A percentile compares a stretch with the other conserved stretches of the same genome.
These are phyloP conservation scores for Misgurnus anguillicaudatus DNA, from an alignment of 2,113 vertebrate genomes.

Conservation along the genomic window DNA sequence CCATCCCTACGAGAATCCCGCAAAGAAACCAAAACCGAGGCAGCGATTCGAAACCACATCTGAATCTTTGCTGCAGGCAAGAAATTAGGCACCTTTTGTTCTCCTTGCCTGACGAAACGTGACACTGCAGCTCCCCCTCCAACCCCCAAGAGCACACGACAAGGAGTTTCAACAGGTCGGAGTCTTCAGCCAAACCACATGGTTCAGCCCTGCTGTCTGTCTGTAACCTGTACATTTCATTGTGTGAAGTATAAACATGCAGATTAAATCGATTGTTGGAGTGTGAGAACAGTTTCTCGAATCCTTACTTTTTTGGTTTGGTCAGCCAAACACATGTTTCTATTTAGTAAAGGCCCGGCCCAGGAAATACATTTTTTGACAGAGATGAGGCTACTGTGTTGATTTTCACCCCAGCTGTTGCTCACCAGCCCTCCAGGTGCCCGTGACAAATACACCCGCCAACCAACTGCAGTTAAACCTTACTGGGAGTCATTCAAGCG, in stretches of 20 bases:
- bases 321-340: conserved; percentile 57
- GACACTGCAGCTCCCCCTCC: conserved; percentile 37
- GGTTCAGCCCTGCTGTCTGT: conserved; percentile 24
- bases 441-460: conserved; percentile 60
- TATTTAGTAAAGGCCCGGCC: conserved; percentile 49
- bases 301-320: conserved; percentile 37
- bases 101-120: conserved; percentile 42
- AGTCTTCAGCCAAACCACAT: conserved; percentile 31
- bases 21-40: conserved; percentile 27
- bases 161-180: conserved; percentile 48
- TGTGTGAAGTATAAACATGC: conserved; percentile 18
- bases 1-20: conserved; percentile 13
- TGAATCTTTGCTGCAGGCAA: conserved; percentile 38
- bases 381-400: conserved; percentile 51
- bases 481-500: conserved; percentile 60
- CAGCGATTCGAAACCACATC: conserved; percentile 20
- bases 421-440: conserved; percentile 61
- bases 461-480: conserved; percentile 63
- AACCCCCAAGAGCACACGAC: conserved; percentile 12
- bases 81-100: conserved; percentile 54
- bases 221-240: background rate
- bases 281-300: conserved; percentile 19
- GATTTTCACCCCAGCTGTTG: conserved; percentile 65
- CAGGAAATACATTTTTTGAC: conserved; percentile 43
- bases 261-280: conserved; percentile 20